Conservation (phyloP, 2,113 vertebrate genomes). For the Coptodon rendalli region DNA sequence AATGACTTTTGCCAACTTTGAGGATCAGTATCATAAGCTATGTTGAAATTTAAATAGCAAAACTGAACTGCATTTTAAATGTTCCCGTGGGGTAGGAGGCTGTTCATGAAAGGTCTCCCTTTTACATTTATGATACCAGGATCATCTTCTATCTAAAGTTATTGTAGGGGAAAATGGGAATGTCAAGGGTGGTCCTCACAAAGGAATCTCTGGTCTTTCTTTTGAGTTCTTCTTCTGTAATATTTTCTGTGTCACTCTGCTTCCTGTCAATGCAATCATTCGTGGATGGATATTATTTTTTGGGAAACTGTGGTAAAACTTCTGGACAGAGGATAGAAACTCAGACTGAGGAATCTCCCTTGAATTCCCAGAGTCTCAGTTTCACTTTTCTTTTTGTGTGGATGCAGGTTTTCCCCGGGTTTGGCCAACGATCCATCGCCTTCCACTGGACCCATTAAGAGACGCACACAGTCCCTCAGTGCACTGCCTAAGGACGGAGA, state of each 20-base stretch:
- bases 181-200: accelerated
- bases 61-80: neutral
- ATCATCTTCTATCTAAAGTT: neutral
- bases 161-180: neutral
- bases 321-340: neutral
- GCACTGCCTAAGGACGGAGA: slow-evolving; percentile 87
- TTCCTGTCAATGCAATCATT: neutral
- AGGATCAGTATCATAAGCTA: neutral
- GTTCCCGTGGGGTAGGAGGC: accelerated
- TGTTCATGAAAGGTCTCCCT: neutral
- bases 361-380: neutral
- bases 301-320: neutral
- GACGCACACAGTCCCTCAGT: slow-evolving; percentile 88
- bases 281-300: neutral
- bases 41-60: neutral
- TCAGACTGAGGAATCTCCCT: neutral
- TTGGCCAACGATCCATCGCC: slow-evolving; percentile 75
- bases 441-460: slow-evolving; percentile 77
- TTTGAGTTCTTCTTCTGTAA: neutral
- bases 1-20: neutral
- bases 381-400: neutral
- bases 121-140: neutral
- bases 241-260: neutral
- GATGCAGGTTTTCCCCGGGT: slow-evolving; percentile 79
- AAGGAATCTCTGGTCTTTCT: neutral